Evolutionary conservation across 2,888 invertebrate genomes (phyloP), one percentile per base, ranked within the genome.

Genomic region (Pterostichus niger): DNA sequence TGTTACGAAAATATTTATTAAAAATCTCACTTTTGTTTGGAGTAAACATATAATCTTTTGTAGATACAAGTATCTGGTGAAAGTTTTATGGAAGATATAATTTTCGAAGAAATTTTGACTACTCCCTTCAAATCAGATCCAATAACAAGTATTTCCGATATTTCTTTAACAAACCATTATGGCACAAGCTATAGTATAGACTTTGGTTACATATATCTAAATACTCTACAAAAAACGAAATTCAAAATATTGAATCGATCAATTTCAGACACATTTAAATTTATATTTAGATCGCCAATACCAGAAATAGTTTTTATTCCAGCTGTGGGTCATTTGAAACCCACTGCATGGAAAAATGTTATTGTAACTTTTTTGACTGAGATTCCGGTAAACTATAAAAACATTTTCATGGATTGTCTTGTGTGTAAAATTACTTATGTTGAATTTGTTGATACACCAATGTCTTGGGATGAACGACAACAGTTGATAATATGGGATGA

Each of bases 291-390:
- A 3, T 75, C 84, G 54, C 75, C 84, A 9, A 35, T 83, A 33
- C 84, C 85, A 13, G 86, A 86, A 82, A 84, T 93, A 1, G 88
- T 88, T 44, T 92, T 93, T 86, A 89, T 89, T 10, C 93, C 93
- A 6, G 86, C 88, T 9, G 86, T 89, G 7, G 92, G 92, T 5
- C 91, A 92, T 86, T 86, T 92, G 49, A 88, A 88, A 83, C 88
- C 89, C 3, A 87, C 87, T 6, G 87, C 88, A 56, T 87, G 87
- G 56, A 93, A 93, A 86, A 91, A 92, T 83, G 87, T 93, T 24
- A 88, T 91, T 6, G 91, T 91, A 1, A 91, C 91, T 0, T 92
- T 93, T 87, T 89, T 90, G 76, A 87, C 92, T 6, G 87, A 87
- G n/a, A 88, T 88, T 73, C 90, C 92, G 0, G 87, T 87, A 9